Evolutionary conservation across 2,113 vertebrate genomes (phyloP), one percentile per base, ranked within the genome.

Genomic region (Toxostoma redivivum): DNA sequence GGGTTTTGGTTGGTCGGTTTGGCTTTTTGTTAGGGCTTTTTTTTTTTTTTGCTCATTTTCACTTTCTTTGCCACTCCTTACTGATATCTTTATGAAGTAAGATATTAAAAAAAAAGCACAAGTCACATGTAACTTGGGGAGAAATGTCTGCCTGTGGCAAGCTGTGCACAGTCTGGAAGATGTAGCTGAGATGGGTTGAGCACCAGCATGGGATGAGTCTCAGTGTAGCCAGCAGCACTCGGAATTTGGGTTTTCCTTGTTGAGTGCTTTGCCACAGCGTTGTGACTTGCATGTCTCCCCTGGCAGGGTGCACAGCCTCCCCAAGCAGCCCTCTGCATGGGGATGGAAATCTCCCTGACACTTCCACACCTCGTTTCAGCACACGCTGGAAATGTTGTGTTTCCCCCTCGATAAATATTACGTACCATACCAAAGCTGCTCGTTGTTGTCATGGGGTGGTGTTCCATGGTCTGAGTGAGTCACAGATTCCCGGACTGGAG

Each of bases 191-290:
- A 4, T 33, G 27, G 27, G 7, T 37, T 30, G 50, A 65, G n/a
- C 2, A 2, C 40, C 38, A n/a, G 45, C 37, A 16, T 27, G 0
- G 0, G 35, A 11, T 1, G 3, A 62, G 37, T 40, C 4, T 0
- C 2, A 1, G 42, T 15, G 18, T 17, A 18, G 37, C 45, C 50
- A 51, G 5, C 4, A 1, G 54, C 7, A 31, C 47, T 61, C 50
- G 19, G 33, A 31, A 27, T 38, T 83, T n/a, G 11, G 42, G 15
- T 57, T 15, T 86, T 81, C 1, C 23, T 4, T 0, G 0, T 37
- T 31, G 53, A 85, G 10, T 4, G 53, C 37, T 47, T 60, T 64
- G 62, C 37, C 1, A 1, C 7, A 0, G 4, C 13, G 0, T 53
- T 76, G 11, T 2, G 5, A 5, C 24, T 35, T 8, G 18, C 0